Evolutionary conservation across 1,140 invertebrate genomes (phyloP).

Genomic region (Araneus ventricosus): DNA sequence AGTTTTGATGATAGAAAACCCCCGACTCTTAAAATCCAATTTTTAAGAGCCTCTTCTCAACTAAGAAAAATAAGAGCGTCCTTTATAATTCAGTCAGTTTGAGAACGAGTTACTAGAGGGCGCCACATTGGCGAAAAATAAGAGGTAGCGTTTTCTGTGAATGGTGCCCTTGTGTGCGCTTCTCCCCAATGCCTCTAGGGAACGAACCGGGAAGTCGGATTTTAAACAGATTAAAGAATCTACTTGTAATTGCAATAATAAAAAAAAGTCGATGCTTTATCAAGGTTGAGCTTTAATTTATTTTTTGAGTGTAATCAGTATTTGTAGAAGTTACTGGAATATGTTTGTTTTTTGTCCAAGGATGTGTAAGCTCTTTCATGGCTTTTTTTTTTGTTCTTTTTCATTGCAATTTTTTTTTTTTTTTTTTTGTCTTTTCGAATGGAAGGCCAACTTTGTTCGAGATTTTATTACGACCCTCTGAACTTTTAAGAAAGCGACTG

Average conservation of each 20-base stretch:
- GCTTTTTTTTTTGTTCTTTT: constrained; percentile 25
- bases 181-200: constrained; percentile 48
- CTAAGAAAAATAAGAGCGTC: neutral
- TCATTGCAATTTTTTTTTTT: neutral
- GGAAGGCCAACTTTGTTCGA: constrained; percentile 13
- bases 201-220: constrained; percentile 57
- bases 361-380: constrained; percentile 55
- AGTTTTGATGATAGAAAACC: no score
- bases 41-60: neutral
- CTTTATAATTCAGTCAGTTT: neutral
- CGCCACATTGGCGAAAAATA: constrained; percentile 65
- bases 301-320: constrained; percentile 73
- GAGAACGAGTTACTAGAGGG: constrained; percentile 48
- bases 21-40: neutral
- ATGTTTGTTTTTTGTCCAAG: constrained; percentile 68
- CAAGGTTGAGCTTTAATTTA: constrained; percentile 68
- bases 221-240: constrained; percentile 75
- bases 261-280: constrained; percentile 69
- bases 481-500: constrained; percentile 64
- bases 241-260: constrained; percentile 72
- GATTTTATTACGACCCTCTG: constrained; percentile 64
- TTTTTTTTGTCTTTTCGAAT: neutral
- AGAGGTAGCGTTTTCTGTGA: constrained; percentile 53
- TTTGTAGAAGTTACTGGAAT: constrained; percentile 65
- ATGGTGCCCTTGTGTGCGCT: constrained; percentile 52